These are phyloP conservation scores for Caenorhabditis zanzibari DNA, from an alignment of 2,888 invertebrate species.

Conservation along the genomic window DNA sequence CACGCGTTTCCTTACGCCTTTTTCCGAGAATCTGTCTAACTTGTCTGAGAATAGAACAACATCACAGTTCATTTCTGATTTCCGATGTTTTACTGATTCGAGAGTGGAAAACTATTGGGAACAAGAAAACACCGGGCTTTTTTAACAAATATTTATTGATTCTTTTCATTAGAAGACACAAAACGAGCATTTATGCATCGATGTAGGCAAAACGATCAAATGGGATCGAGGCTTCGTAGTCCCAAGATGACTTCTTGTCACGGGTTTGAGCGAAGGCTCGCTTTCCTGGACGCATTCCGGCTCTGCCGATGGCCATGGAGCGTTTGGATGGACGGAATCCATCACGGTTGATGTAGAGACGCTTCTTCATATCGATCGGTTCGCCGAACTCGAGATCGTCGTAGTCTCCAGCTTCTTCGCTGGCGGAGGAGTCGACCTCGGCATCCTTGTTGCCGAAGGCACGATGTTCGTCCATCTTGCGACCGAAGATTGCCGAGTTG, in stretches of 20 bases:
- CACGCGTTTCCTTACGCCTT: constrained; percentile 11
- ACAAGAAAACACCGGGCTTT: no score
- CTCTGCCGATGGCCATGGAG: constrained; percentile 75
- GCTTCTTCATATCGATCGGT: constrained; percentile 6
- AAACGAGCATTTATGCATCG: constrained; percentile 3
- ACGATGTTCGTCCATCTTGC: background rate
- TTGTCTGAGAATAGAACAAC: no score
- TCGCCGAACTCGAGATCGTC: background rate
- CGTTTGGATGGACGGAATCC: constrained; percentile 62
- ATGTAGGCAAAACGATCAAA: background rate
- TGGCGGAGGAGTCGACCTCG: background rate
- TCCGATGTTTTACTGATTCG: no score
- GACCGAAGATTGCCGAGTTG: background rate
- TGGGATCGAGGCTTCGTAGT: constrained; percentile 14
- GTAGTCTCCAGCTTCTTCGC: background rate
- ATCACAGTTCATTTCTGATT: no score
- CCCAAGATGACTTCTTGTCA: background rate
- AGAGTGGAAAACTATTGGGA: no score
- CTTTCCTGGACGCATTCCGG: constrained; percentile 78
- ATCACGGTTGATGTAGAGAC: constrained; percentile 17
- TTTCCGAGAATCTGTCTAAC: background rate
- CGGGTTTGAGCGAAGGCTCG: constrained; percentile 28
- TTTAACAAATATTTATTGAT: background rate
- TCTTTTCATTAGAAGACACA: background rate
- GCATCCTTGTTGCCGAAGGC: background rate